Percentiles rank a stretch among this genome's conserved stretches.
Evolutionary conservation across 2,888 invertebrate genomes (phyloP).

Genomic region (Saturnia pavonia): DNA sequence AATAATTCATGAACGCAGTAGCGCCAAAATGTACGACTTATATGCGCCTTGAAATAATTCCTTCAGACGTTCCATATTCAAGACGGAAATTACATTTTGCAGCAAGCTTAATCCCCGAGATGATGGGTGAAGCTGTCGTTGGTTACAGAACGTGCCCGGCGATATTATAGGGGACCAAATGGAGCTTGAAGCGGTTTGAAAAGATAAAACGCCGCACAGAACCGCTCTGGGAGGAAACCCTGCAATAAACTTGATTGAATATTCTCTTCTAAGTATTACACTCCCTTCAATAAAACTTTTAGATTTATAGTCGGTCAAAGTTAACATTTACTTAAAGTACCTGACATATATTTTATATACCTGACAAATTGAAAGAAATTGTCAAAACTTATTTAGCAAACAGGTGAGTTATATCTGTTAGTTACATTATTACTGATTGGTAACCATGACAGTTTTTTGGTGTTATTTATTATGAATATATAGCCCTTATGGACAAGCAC

Average conservation of each 20-base stretch:
- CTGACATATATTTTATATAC: neutral
- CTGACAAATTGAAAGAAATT: neutral
- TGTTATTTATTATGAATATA: no score
- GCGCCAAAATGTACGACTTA: no score
- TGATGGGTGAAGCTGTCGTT: conserved; percentile 33
- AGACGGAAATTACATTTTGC: conserved; percentile 36
- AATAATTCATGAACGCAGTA: no score
- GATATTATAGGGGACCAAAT: conserved; percentile 46
- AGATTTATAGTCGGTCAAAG: neutral
- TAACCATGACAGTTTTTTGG: no score
- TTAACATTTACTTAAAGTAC: neutral
- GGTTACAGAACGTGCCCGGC: conserved; percentile 28
- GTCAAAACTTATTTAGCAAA: no score
- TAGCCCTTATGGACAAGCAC: no score
- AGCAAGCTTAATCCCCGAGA: conserved; percentile 30
- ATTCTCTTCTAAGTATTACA: conserved; percentile 50
- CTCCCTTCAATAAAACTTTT: conserved; percentile 9
- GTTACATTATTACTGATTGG: no score
- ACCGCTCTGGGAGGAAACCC: conserved; percentile 43
- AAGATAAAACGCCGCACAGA: conserved; percentile 42
- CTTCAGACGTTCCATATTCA: conserved; percentile 15
- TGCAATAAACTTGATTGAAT: conserved; percentile 67
- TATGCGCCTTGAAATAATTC: conserved; percentile 13
- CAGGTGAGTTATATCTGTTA: no score
- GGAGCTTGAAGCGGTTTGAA: conserved; percentile 50